phyloP scores from a whole-genome alignment of 2,113 vertebrate genomes.

The Heterocephalus glaber region DNA sequence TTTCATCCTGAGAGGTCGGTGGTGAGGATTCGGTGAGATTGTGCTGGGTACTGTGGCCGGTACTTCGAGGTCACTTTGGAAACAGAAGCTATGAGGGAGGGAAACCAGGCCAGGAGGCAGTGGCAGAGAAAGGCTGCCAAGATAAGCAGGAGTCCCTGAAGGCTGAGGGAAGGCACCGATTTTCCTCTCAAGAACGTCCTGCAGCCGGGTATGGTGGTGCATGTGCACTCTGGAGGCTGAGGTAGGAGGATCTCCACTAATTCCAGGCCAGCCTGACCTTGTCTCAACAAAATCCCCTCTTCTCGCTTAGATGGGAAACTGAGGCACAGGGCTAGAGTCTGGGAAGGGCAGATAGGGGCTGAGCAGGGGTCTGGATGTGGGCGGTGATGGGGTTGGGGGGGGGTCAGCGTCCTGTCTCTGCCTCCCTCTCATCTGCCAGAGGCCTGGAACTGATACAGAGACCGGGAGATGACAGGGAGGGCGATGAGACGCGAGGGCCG shows the following conservation, averaged over 20 bases:
- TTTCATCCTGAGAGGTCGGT: not conserved
- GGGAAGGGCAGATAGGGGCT: not conserved
- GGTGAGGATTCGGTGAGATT: not conserved
- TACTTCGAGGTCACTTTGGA: not conserved
- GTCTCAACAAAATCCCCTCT: not conserved
- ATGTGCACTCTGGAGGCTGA: not conserved
- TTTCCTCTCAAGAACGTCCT: not conserved
- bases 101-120: not conserved
- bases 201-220: not conserved
- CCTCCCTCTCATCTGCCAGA: not conserved
- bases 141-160: not conserved
- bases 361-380: not conserved
- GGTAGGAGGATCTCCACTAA: not conserved
- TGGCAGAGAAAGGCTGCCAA: not conserved
- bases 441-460: not conserved
- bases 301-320: constrained; percentile 23
- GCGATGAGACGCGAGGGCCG: not conserved
- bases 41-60: not conserved
- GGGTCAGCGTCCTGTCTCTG: not conserved
- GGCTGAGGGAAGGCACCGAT: not conserved
- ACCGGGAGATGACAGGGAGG: not conserved
- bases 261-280: not conserved
- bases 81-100: not conserved
- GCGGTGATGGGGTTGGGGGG: not conserved
- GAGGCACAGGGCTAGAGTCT: not conserved